A percentile compares a stretch with the other conserved stretches of the same genome.
Conservation (phyloP, 1,140 invertebrate species). For the Heliconius hermathena region DNA sequence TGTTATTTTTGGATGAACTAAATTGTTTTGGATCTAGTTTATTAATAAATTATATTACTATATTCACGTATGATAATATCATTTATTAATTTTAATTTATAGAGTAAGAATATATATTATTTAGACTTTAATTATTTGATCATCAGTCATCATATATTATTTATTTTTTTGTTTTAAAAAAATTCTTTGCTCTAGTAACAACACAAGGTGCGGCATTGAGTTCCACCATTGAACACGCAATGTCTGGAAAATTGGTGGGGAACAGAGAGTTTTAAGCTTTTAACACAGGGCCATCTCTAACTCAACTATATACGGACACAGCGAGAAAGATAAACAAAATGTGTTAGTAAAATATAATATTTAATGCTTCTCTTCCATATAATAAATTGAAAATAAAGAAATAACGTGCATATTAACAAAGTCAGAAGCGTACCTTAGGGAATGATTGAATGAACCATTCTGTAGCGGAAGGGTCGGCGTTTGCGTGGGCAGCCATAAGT, state of each 20-base stretch:
- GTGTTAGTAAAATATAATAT: too few species aligned
- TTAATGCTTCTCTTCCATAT: not conserved
- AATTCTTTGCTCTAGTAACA: too few species aligned
- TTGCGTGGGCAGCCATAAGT: conserved; percentile 72
- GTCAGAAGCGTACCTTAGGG: conserved; percentile 19
- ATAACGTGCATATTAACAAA: conserved; percentile 15
- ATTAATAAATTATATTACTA: not conserved
- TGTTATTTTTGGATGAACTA: conserved; percentile 28
- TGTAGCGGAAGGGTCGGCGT: conserved; percentile 38
- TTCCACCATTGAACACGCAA: too few species aligned
- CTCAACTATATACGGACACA: too few species aligned
- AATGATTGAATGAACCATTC: conserved; percentile 42
- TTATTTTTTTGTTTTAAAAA: not conserved
- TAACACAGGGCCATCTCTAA: too few species aligned
- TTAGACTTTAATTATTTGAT: not conserved
- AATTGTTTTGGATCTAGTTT: conserved; percentile 32
- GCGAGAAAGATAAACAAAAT: not conserved
- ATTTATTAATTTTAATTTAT: not conserved
- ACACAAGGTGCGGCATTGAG: too few species aligned
- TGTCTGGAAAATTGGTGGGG: too few species aligned
- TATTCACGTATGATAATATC: not conserved
- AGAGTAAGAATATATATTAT: not conserved
- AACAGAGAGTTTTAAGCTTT: too few species aligned
- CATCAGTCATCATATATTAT: not conserved
- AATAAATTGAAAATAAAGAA: conserved; percentile 6